A percentile compares a stretch with the other conserved stretches of the same genome.
Conservation (phyloP, 2,888 invertebrate genomes). For the Patella depressa region DNA sequence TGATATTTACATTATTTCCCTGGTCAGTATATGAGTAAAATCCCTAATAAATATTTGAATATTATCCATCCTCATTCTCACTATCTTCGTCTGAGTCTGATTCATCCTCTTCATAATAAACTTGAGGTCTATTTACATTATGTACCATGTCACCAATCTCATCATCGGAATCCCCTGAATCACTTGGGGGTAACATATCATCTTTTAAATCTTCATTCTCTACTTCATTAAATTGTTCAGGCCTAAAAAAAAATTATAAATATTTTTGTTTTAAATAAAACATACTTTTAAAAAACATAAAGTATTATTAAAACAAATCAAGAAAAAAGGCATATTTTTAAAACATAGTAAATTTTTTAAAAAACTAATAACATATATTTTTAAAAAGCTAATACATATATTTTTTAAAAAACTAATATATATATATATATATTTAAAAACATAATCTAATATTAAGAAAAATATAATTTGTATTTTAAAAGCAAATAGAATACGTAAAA, state of each 20-base stretch:
- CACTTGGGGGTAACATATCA: constrained; percentile 66
- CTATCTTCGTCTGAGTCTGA: constrained; percentile 35
- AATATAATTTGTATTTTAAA: too few relatives aligned
- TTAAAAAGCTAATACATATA: too few relatives aligned
- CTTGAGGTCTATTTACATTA: constrained; percentile 54
- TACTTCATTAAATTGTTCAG: constrained; percentile 50
- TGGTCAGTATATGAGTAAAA: too few relatives aligned
- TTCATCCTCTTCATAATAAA: constrained; percentile 42
- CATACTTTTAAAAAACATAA: background rate
- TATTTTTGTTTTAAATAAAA: background rate
- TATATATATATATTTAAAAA: too few relatives aligned
- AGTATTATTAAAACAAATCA: background rate
- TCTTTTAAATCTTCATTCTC: constrained; percentile 53
- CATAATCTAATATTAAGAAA: too few relatives aligned
- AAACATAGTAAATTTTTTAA: too few relatives aligned
- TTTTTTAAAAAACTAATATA: too few relatives aligned
- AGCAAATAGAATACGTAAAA: too few relatives aligned
- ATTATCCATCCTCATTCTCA: constrained; percentile 31
- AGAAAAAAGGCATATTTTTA: background rate
- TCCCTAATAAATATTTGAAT: too few relatives aligned
- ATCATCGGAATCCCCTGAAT: constrained; percentile 49
- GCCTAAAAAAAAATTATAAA: constrained; percentile 51
- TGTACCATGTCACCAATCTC: constrained; percentile 46
- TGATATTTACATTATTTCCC: too few relatives aligned
- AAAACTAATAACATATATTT: too few relatives aligned